phyloP scores from a whole-genome alignment of 2,797 vertebrate species.

The Enteromius argenteus region DNA sequence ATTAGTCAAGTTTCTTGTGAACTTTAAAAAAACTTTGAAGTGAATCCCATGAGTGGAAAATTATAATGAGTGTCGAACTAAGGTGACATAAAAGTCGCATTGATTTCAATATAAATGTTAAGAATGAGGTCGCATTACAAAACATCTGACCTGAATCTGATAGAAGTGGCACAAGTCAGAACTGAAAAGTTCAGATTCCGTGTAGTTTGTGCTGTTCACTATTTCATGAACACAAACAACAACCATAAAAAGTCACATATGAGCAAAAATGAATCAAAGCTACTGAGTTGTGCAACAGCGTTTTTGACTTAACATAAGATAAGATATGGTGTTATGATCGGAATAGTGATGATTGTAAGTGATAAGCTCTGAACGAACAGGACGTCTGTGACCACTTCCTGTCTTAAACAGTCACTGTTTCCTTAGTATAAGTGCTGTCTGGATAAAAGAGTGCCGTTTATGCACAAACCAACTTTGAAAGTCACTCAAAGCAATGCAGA shows the following conservation, averaged over 20 bases:
- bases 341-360: constrained; percentile 16
- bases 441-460: constrained; percentile 27
- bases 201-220: neutral
- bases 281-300: constrained; percentile 1
- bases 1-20: neutral
- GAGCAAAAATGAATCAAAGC: no score
- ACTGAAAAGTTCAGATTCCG: neutral
- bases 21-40: neutral
- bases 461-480: constrained; percentile 8
- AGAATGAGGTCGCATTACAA: neutral
- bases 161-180: neutral
- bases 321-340: neutral
- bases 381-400: constrained; percentile 42
- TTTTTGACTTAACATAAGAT: neutral
- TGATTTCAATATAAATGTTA: no score
- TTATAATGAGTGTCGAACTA: neutral
- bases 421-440: constrained; percentile 18
- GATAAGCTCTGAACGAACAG: constrained; percentile 27
- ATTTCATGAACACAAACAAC: neutral
- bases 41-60: neutral
- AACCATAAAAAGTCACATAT: neutral
- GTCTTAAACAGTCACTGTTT: constrained; percentile 20
- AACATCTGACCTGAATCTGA: neutral
- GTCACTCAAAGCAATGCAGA: neutral
- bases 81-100: neutral